A percentile compares a stretch with the other conserved stretches of the same genome.
Evolutionary conservation across 2,888 invertebrate species (phyloP).

Genomic region (Cactoblastis cactorum): DNA sequence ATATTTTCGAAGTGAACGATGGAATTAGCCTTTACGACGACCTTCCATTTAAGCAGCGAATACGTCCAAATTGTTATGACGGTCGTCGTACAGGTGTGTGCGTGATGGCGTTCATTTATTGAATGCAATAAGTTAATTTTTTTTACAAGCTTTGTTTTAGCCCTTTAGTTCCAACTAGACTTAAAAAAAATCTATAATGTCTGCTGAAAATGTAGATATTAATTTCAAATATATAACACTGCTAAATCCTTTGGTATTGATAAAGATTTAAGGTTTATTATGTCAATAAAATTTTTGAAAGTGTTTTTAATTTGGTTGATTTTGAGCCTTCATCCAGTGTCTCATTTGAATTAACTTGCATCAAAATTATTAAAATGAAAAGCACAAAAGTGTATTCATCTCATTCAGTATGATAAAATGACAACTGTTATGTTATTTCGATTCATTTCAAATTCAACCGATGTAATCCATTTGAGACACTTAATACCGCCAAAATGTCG

Average conservation of each 20-base stretch:
- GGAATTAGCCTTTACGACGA: slow-evolving; percentile 41
- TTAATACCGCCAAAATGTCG: slow-evolving; percentile 16
- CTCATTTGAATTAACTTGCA: too few relatives aligned
- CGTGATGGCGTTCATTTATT: not conserved
- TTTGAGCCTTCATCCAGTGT: too few relatives aligned
- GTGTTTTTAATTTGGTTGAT: too few relatives aligned
- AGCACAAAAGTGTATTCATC: not conserved
- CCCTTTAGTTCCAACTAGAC: too few relatives aligned
- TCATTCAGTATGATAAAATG: not conserved
- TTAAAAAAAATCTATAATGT: too few relatives aligned
- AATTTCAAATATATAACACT: too few relatives aligned
- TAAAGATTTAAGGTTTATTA: too few relatives aligned
- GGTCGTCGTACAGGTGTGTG: not conserved
- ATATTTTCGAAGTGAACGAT: slow-evolving; percentile 45
- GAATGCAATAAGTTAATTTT: not conserved
- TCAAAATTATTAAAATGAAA: not conserved
- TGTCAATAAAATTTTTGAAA: too few relatives aligned
- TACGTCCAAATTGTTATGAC: slow-evolving; percentile 20
- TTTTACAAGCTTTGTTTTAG: too few relatives aligned
- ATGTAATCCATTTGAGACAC: not conserved
- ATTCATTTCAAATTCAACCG: not conserved
- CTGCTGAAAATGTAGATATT: too few relatives aligned
- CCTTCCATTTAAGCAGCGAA: slow-evolving; percentile 41
- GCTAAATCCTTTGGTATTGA: too few relatives aligned
- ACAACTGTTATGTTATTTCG: not conserved